phyloP scores from a whole-genome alignment of 2,888 invertebrate genomes.

The Drosophila aldrichi region DNA sequence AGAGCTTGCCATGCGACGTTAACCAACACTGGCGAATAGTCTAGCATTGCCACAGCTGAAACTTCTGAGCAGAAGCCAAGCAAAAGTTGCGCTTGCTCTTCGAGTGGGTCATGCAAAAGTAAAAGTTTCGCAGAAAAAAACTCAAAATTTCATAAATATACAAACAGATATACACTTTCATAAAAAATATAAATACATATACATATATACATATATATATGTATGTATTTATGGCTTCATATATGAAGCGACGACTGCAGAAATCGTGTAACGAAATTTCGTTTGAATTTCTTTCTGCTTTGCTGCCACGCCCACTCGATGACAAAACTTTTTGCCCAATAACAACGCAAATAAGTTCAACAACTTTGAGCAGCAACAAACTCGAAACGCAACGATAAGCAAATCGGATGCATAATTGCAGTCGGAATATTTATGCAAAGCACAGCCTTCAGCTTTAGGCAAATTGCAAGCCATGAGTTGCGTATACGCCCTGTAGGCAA shows the following conservation, averaged over 20 bases:
- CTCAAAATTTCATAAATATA: neutral
- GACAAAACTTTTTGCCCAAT: slow-evolving; percentile 75
- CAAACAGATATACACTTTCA: neutral
- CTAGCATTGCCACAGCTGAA: neutral
- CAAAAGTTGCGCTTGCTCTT: slow-evolving; percentile 1
- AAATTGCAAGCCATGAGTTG: neutral
- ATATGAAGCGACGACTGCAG: slow-evolving; percentile 45
- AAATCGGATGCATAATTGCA: slow-evolving; percentile 80
- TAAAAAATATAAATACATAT: neutral
- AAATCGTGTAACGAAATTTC: slow-evolving; percentile 69
- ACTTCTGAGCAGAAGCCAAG: neutral
- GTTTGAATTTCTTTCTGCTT: neutral
- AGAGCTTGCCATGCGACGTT: no score
- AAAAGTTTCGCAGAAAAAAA: slow-evolving; percentile 5
- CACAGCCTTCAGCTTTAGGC: neutral
- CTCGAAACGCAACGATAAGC: slow-evolving; percentile 58
- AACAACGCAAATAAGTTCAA: slow-evolving; percentile 79
- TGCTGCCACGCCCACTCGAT: slow-evolving; percentile 33
- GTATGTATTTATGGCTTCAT: neutral
- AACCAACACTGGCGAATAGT: neutral
- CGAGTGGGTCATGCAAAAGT: slow-evolving; percentile 3
- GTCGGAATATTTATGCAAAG: slow-evolving; percentile 61
- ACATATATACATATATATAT: neutral
- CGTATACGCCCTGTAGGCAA: slow-evolving; percentile 34
- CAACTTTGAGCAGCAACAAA: slow-evolving; percentile 55